Base-by-base conservation (phyloP, 2,113 vertebrate genomes). In the Ictidomys tridecemlineatus region DNA sequence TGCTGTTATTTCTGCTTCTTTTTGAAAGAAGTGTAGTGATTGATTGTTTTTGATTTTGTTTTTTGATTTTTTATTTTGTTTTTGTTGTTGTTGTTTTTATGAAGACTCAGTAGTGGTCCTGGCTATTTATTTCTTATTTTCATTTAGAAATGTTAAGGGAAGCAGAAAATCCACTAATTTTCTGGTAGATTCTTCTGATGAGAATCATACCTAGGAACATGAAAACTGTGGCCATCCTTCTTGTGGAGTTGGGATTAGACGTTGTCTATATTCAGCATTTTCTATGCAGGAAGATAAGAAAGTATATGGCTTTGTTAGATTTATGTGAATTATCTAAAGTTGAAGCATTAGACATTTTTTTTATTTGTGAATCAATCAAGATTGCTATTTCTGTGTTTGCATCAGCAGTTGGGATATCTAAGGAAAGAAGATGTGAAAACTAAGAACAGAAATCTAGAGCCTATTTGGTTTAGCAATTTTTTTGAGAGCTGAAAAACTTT, bases 341-440 rank as follows among this genome's bases (percentile, higher is more conserved):
- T 0, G 14, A 61, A 91, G 53, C 51, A 5, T 39, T 85, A 53
- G 32, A 6, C 48, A 85, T 82, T 88, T 73, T 51, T 93, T 93
- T 97, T 91, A 56, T 94, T 94, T 96, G n/a, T 18, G 67, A 92
- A 63, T 53, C n/a, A 4, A 5, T 69, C n/a, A 53, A 91, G 65
- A 84, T 65, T 51, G 24, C 8, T 48, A 13, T 83, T 32, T 74
- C 26, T 94, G 1, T 53, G 3, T 87, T 88, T 92, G 77, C 4
- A 12, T 53, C 28, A 51, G 56, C 39, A 95, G 5, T 85, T 96
- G 67, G 18, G 12, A 9, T 80, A 67, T 48, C 30, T 61, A 61
- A 77, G 32, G 53, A 90, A 84, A 93, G 39, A 87, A 89, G 28
- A 13, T 65, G 28, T 1, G 77, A 89, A 70, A 82, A 72, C 12